These are phyloP conservation scores for Poecilia gillii DNA, from an alignment of 2,797 vertebrate genomes.

Conservation along the genomic window DNA sequence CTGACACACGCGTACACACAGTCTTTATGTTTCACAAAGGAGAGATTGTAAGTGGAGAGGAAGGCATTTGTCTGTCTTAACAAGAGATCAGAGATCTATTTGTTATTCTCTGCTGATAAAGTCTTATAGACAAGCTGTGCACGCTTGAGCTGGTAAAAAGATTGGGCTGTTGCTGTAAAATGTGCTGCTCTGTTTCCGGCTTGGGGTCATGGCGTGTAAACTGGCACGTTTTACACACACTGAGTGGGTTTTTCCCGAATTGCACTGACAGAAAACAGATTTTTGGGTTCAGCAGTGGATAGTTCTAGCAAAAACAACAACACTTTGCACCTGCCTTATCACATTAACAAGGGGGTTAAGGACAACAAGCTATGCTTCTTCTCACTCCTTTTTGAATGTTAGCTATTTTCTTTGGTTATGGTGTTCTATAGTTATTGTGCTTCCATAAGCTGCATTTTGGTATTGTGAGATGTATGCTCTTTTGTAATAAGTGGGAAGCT, in stretches of 20 bases:
- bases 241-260: background rate
- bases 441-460: too few relatives aligned
- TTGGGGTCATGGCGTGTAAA: background rate
- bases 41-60: conserved; percentile 9
- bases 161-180: conserved; percentile 54
- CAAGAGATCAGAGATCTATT: conserved; percentile 34
- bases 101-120: conserved; percentile 34
- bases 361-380: background rate
- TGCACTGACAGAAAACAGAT: background rate
- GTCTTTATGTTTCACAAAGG: conserved; percentile 16
- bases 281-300: background rate
- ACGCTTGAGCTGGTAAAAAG: conserved; percentile 21
- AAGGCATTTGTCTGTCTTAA: conserved; percentile 18
- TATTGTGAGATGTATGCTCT: too few relatives aligned
- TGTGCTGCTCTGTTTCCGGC: conserved; percentile 25
- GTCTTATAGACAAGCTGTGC: conserved; percentile 5
- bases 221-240: background rate
- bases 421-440: too few relatives aligned
- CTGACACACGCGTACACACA: conserved; percentile 7
- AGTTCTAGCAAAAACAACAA: background rate
- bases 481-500: too few relatives aligned
- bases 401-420: too few relatives aligned
- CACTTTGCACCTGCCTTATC: background rate
- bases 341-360: background rate
- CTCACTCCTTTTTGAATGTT: too few relatives aligned